Conservation (phyloP, 1,140 invertebrate genomes). For the Camponotus vicinus region DNA sequence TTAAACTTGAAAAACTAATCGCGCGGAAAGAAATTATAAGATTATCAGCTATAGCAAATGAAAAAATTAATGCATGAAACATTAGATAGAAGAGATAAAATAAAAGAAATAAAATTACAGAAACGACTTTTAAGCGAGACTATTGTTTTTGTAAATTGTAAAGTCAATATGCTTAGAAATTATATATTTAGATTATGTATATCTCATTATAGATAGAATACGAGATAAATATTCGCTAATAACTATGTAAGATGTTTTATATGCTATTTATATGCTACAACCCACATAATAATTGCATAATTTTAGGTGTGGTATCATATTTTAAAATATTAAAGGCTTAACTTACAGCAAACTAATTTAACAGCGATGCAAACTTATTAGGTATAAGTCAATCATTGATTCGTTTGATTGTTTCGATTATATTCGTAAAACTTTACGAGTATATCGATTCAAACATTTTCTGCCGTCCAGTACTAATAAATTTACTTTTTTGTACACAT, state of each 20-base stretch:
- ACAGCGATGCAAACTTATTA: constrained; percentile 2
- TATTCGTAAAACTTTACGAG: constrained; percentile 31
- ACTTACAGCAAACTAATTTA: constrained; percentile 13
- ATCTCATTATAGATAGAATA: neutral
- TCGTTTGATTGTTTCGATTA: constrained; percentile 30
- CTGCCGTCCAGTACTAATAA: constrained; percentile 67
- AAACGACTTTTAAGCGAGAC: constrained; percentile 40
- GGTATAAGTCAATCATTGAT: constrained; percentile 25
- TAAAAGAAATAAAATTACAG: neutral
- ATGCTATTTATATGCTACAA: constrained; percentile 23
- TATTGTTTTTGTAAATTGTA: constrained; percentile 59
- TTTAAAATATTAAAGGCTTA: neutral
- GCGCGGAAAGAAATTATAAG: constrained; percentile 21
- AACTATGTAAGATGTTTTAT: neutral
- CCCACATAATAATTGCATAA: neutral
- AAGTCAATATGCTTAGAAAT: constrained; percentile 46
- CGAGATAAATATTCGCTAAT: neutral
- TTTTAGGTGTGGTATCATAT: neutral
- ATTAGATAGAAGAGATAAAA: constrained; percentile 15
- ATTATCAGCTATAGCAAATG: neutral
- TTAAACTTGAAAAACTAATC: constrained; percentile 40
- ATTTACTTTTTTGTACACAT: constrained; percentile 67
- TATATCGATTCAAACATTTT: constrained; percentile 61
- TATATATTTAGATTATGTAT: constrained; percentile 23
- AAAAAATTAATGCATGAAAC: neutral